Conservation (phyloP, 2,797 vertebrate species). For the Parotocinclus haroldoi region DNA sequence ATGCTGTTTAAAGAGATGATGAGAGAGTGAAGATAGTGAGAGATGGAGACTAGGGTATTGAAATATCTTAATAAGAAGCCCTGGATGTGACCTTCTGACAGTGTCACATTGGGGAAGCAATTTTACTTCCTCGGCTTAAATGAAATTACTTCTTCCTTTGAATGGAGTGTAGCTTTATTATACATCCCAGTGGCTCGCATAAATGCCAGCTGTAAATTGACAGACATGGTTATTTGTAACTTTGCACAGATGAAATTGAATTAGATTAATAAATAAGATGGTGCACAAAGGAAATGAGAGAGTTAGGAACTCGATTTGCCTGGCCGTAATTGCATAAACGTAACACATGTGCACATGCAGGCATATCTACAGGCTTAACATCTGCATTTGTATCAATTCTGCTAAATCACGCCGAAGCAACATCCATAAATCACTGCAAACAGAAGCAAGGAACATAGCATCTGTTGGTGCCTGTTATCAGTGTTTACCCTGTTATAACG, state of each 20-base stretch:
- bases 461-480: slow-evolving; percentile 17
- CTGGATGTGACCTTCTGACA: slow-evolving; percentile 39
- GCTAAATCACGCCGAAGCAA: slow-evolving; percentile 26
- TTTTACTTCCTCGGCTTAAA: slow-evolving; percentile 30
- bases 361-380: slow-evolving; percentile 36
- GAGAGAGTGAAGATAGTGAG: slow-evolving; percentile 10
- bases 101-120: slow-evolving; percentile 33
- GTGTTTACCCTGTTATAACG: slow-evolving; percentile 34
- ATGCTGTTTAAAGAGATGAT: slow-evolving; percentile 65
- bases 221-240: slow-evolving; percentile 65
- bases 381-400: slow-evolving; percentile 32
- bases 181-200: slow-evolving; percentile 48
- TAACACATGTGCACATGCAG: slow-evolving; percentile 32
- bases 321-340: slow-evolving; percentile 18
- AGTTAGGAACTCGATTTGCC: slow-evolving; percentile 59
- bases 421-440: slow-evolving; percentile 30
- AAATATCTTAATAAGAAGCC: slow-evolving; percentile 47
- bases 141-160: slow-evolving; percentile 23
- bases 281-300: slow-evolving; percentile 58
- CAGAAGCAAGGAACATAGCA: slow-evolving; percentile 19
- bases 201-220: slow-evolving; percentile 61
- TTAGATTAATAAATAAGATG: slow-evolving; percentile 65
- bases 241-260: slow-evolving; percentile 62
- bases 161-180: slow-evolving; percentile 15
- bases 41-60: slow-evolving; percentile 8